phyloP scores from a whole-genome alignment of 2,113 vertebrate species.

The Monarcha castaneiventris region DNA sequence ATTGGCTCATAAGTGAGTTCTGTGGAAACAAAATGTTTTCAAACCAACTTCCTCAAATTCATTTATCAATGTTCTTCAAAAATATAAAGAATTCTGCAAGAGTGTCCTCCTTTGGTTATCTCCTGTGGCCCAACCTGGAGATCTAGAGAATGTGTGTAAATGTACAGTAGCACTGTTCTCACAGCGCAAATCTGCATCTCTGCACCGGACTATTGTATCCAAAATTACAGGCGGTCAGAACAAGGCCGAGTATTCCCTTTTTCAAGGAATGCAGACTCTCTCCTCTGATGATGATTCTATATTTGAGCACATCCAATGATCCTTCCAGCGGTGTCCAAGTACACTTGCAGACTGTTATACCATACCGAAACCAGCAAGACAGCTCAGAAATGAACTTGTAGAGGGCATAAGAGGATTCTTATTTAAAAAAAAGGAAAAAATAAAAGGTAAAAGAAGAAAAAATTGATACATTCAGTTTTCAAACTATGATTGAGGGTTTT shows the following conservation, averaged over 20 bases:
- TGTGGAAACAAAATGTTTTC: conserved; percentile 67
- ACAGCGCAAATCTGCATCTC: conserved; percentile 69
- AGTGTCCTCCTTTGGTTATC: conserved; percentile 66
- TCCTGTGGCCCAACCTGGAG: conserved; percentile 62
- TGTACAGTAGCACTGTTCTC: conserved; percentile 77
- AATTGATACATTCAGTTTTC: conserved; percentile 69
- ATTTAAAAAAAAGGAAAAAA: conserved; percentile 12
- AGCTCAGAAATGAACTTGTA: conserved; percentile 76
- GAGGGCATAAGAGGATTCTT: conserved; percentile 72
- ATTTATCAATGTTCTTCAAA: conserved; percentile 72
- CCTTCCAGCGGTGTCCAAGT: conserved; percentile 74
- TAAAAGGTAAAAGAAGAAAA: conserved; percentile 28
- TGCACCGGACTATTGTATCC: conserved; percentile 71
- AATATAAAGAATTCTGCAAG: conserved; percentile 71
- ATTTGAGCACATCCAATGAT: conserved; percentile 88
- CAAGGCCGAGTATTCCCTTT: conserved; percentile 66
- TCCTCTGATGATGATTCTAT: conserved; percentile 71
- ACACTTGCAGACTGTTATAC: conserved; percentile 83
- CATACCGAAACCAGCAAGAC: conserved; percentile 94
- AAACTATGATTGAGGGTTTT: conserved; percentile 69
- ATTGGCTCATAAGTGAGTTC: conserved; percentile 63
- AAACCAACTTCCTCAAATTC: conserved; percentile 72
- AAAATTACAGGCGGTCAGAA: conserved; percentile 57
- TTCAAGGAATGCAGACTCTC: conserved; percentile 68
- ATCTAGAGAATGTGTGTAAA: conserved; percentile 82